Evolutionary conservation across 2,797 vertebrate species (phyloP).

Genomic region (Halcyon leucocephala): DNA sequence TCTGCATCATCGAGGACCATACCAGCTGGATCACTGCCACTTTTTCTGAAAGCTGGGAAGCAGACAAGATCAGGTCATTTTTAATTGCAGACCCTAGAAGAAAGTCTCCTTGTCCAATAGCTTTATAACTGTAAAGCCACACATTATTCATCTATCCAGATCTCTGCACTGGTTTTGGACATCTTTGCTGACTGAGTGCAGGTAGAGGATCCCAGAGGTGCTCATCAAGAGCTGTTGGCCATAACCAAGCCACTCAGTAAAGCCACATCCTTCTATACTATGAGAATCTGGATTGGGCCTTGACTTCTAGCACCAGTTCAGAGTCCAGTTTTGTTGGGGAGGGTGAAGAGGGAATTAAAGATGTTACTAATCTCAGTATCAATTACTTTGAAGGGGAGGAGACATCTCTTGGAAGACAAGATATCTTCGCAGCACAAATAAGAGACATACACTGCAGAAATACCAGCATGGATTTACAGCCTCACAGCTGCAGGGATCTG

Average conservation of each 20-base stretch:
- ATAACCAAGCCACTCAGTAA: not conserved
- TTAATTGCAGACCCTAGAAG: not conserved
- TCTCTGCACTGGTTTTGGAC: not conserved
- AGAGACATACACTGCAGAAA: not conserved
- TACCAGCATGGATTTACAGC: not conserved
- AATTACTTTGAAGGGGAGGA: not conserved
- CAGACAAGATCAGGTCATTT: not conserved
- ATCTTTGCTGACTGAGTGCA: not conserved
- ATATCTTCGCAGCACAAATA: not conserved
- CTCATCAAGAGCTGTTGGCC: not conserved
- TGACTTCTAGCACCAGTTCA: not conserved
- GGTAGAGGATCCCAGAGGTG: not conserved
- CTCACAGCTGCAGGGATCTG: not conserved
- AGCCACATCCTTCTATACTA: not conserved
- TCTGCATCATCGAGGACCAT: not conserved
- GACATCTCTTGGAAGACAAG: not conserved
- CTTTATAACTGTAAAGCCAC: not conserved
- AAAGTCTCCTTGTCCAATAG: not conserved
- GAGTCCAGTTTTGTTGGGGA: not conserved
- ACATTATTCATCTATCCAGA: not conserved
- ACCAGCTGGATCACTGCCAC: not conserved
- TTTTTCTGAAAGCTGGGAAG: not conserved
- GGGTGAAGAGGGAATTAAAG: not conserved
- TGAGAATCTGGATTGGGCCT: not conserved
- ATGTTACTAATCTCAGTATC: not conserved